A percentile compares a stretch with the other conserved stretches of the same genome.
Evolutionary conservation across 2,888 invertebrate genomes (phyloP).

Genomic region (Acleris sparsana): DNA sequence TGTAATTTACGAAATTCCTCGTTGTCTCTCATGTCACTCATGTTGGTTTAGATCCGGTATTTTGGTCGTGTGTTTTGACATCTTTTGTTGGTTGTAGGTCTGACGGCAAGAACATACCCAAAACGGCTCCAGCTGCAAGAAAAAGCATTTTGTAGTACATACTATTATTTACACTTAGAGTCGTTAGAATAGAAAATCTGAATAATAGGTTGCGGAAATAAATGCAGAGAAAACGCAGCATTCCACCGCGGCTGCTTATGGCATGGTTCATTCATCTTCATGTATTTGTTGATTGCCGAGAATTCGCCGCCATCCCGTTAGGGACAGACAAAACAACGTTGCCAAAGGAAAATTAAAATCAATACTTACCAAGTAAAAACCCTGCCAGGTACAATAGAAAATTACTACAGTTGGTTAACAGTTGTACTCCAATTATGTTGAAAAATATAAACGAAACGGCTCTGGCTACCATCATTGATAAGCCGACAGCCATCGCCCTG

Average conservation of each 20-base stretch:
- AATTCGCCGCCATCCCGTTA: too few species aligned
- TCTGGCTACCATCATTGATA: conserved; percentile 76
- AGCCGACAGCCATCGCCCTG: conserved; percentile 77
- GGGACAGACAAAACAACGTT: neutral
- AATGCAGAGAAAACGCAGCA: too few species aligned
- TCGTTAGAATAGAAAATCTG: too few species aligned
- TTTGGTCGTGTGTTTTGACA: neutral
- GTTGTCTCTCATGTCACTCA: neutral
- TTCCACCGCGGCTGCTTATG: too few species aligned
- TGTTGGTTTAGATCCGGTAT: neutral
- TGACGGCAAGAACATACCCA: conserved; percentile 32
- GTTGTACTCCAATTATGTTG: conserved; percentile 74
- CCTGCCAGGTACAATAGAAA: conserved; percentile 74
- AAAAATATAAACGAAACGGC: conserved; percentile 80
- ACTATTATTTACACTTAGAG: too few species aligned
- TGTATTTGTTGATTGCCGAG: too few species aligned
- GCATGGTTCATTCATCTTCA: too few species aligned
- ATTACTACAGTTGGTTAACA: conserved; percentile 75
- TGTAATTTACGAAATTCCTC: neutral
- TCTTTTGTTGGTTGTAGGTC: conserved; percentile 17
- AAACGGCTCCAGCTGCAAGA: conserved; percentile 33
- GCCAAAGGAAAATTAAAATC: neutral
- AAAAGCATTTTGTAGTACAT: neutral
- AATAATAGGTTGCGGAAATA: too few species aligned
- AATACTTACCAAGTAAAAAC: conserved; percentile 53